Percentiles rank a stretch among this genome's conserved stretches.
phyloP scores from a whole-genome alignment of 2,113 vertebrate species.

The Strigops habroptila region DNA sequence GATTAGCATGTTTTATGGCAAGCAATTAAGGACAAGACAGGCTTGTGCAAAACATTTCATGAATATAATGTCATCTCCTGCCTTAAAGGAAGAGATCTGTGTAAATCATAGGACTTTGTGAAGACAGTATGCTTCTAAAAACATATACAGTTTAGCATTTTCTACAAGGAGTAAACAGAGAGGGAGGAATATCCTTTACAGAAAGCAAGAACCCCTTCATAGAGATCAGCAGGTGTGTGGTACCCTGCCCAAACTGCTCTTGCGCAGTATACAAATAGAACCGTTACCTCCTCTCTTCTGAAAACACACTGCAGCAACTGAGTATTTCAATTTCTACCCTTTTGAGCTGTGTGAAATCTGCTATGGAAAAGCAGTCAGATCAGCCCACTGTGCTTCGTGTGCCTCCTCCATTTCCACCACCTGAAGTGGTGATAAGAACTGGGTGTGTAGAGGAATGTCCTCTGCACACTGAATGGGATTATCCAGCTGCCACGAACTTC shows the following conservation, averaged over 20 bases:
- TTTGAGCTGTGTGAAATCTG: not conserved
- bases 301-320: not conserved
- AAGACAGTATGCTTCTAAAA: not conserved
- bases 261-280: not conserved
- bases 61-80: not conserved
- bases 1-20: not conserved
- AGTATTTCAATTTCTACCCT: not conserved
- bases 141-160: not conserved
- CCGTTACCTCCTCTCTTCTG: not conserved
- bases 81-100: not conserved
- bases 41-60: not conserved
- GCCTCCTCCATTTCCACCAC: not conserved
- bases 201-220: not conserved
- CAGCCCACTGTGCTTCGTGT: fast-evolving
- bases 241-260: not conserved
- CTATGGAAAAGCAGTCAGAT: not conserved
- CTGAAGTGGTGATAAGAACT: not conserved
- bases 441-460: not conserved
- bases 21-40: not conserved
- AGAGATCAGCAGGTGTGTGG: not conserved
- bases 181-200: not conserved
- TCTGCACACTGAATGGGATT: not conserved
- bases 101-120: not conserved
- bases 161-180: not conserved
- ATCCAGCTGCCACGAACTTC: not conserved